Evolutionary conservation across 2,797 vertebrate species (phyloP).

Genomic region (Luscinia luscinia): DNA sequence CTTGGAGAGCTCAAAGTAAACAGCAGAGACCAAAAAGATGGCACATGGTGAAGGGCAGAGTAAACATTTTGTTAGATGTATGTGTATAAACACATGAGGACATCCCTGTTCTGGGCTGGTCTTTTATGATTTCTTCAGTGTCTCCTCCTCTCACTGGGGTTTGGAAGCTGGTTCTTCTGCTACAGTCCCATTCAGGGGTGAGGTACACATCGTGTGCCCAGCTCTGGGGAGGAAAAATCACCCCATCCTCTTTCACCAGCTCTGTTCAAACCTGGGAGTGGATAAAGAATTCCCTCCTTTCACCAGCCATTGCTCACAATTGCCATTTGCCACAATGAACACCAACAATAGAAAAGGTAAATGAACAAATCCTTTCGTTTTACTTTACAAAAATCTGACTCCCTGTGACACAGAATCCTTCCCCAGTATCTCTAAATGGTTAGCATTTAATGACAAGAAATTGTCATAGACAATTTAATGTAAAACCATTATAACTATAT

Average conservation of each 20-base stretch:
- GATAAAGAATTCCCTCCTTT: not conserved
- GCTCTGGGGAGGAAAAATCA: not conserved
- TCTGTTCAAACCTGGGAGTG: not conserved
- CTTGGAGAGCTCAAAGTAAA: not conserved
- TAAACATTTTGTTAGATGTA: not conserved
- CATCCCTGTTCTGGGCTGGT: not conserved
- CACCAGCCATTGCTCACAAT: too few species aligned
- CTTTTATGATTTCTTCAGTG: not conserved
- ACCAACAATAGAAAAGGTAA: not conserved
- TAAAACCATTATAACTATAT: not conserved
- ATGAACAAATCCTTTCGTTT: not conserved
- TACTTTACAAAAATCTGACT: not conserved
- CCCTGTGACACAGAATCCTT: not conserved
- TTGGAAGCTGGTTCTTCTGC: not conserved
- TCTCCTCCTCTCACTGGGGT: not conserved
- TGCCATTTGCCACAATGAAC: not conserved
- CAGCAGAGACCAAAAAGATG: not conserved
- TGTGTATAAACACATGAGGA: fast-evolving
- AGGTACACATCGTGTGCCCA: fast-evolving
- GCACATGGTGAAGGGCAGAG: not conserved
- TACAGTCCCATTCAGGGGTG: not conserved
- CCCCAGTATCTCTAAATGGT: not conserved
- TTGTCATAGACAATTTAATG: not conserved
- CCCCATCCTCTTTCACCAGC: not conserved
- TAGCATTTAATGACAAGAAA: not conserved